These are phyloP conservation scores for Gopherus flavomarginatus DNA, from an alignment of 2,113 vertebrate genomes.

Conservation along the genomic window DNA sequence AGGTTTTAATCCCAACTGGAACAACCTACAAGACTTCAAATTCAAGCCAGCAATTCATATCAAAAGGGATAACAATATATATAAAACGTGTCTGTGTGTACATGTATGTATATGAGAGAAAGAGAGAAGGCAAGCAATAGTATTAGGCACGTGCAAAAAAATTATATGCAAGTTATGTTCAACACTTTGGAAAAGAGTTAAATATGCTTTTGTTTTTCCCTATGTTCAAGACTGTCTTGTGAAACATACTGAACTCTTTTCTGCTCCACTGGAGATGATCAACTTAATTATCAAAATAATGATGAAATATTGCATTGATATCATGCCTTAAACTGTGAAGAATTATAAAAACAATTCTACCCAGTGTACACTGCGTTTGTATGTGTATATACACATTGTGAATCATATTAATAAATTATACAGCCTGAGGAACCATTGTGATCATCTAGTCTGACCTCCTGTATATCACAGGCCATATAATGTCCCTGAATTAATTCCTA, in stretches of 20 bases:
- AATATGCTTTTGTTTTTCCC: not conserved
- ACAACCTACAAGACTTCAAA: not conserved
- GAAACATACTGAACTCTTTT: not conserved
- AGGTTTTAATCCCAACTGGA: not conserved
- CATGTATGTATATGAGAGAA: not conserved
- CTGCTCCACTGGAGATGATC: not conserved
- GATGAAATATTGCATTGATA: no score
- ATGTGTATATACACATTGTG: not conserved
- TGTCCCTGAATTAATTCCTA: not conserved
- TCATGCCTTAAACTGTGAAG: not conserved
- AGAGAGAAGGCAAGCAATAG: not conserved
- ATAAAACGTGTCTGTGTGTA: not conserved
- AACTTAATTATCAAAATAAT: conserved; percentile 4
- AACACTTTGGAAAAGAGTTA: not conserved
- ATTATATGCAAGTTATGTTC: not conserved
- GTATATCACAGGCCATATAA: not conserved
- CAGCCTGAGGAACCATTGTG: not conserved
- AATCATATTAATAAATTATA: not conserved
- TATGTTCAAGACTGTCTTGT: not conserved
- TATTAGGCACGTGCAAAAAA: no score
- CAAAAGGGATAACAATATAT: not conserved
- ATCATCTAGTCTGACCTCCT: not conserved
- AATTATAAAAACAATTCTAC: not conserved
- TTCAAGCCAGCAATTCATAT: not conserved
- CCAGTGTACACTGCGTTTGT: not conserved